Base-by-base conservation (phyloP, 2,113 vertebrate genomes). In the Numida meleagris region DNA sequence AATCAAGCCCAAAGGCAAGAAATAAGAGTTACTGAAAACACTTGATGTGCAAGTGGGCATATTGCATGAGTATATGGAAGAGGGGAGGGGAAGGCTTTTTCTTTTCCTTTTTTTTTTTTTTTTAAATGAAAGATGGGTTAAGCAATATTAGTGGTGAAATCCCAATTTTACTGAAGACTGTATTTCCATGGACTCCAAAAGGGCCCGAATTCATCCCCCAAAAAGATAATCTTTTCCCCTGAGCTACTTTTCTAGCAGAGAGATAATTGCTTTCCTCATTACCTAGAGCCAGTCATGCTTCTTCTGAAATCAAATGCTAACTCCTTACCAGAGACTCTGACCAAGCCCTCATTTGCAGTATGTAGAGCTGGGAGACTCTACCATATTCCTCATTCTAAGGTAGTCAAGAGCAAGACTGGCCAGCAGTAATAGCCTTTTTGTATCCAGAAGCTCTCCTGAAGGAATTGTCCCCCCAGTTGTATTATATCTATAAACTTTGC, bases 1-100 rank as follows among this genome's bases (percentile, higher is more conserved):
- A 98, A 95, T 96, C 96, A 97, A 97, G 93, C 97, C 91, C 94
- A 97, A 97, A 93, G 95, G 96, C 96, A 97, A 97, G 95, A 96
- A 96, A 96, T 95, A 95, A 95, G 96, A 97, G 91, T 96, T 97
- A 95, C 93, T 45, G 29, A 96, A 97, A 97, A 95, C 95, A 96
- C 86, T 97, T 95, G 92, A 96, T 96, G 78, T 92, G 92, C 71
- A 90, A 95, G 92, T 92, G 87, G 91, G 95, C 86, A 93, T 94
- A 93, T 94, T 97, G 94, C 89, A 91, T 76, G 78, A 95, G 38
- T 75, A 74, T 71, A 88, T 72, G 38, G 62, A 91, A 87, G 84
- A 90, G 20, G 27, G 10, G 13, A 63, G 67, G 23, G 46, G 42
- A 86, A 84, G 16, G 8, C 2, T 75, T 88, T 84, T 79, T 36